Evolutionary conservation across 2,113 vertebrate species (phyloP), one percentile per base, ranked within the genome.

Genomic region (Daboia siamensis): DNA sequence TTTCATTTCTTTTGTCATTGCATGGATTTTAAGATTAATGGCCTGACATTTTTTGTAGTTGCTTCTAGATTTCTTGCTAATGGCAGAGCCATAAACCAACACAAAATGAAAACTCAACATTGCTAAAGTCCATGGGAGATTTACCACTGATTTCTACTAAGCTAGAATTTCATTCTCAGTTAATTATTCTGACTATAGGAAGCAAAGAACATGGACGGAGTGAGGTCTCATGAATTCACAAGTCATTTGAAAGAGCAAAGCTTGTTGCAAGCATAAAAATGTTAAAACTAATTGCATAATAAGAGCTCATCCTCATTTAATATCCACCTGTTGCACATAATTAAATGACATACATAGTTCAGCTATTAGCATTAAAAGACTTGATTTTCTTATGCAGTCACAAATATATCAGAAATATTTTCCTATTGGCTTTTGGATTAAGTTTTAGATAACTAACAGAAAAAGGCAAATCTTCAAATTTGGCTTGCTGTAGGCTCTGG

Each of bases 81-180:
- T 90, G 94, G 92, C 94, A 56, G 93, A 92, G 95, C 95, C 91
- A 90, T 56, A 96, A 96, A 95, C 17, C 17, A 87, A 64, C 26
- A 88, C 26, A 88, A 90, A 1, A 1, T 92, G 64, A 84, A 84
- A 89, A 89, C 39, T 89, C 64, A 89, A 52, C 87, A 84, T 56
- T 7, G 23, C 85, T 52, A 54, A 92, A 92, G 64, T 84, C 26
- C 55, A 69, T 89, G 64, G 69, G 91, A 80, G 39, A 54, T 92
- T 92, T 84, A 69, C 33, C 39, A 56, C 87, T 46, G 87, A 55
- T 92, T 92, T 92, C 26, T 48, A 84, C 39, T 57, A 92, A 84
- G 44, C 52, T 29, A 84, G 52, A 69, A 57, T 57, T 92, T 89
- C 29, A 33, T 11, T 80, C 33, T 23, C 52, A 93, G 94, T 94